Evolutionary conservation across 1,140 invertebrate species (phyloP), one percentile per base, ranked within the genome.

Genomic region (Drosophila novamexicana): DNA sequence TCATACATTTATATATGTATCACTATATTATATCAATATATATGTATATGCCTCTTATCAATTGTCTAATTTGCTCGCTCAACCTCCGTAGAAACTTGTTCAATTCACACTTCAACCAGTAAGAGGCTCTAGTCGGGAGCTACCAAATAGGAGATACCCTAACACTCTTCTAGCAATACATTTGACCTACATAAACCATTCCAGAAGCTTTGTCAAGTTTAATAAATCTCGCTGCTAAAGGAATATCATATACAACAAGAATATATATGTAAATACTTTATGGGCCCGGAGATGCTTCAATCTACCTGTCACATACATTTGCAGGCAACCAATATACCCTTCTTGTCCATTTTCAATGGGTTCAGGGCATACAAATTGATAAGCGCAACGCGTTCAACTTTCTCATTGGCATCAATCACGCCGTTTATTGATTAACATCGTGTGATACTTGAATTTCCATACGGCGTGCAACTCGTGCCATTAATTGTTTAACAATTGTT

Each of bases 41-140:
- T n/a, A 29, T 36, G 1, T 36, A 1, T 14, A n/a, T 47, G 34
- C 8, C 52, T 36, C 42, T 44, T 50, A 72, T 72, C 68, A 82
- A 83, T 75, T 75, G 65, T 79, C 81, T 84, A 83, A 79, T 79
- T 79, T 53, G 49, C 37, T 66, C 49, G 74, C 81, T 76, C 81
- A 83, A 83, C 59, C 72, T 29, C 57, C 58, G 68, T 49, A 22
- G 61, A 74, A 62, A 76, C 75, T 68, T 45, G 74, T 84, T 72
- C 66, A 79, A 84, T 83, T 83, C 54, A 84, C 80, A 83, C 80
- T 53, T 76, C 22, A 29, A 29, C 4, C 22, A 29, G 4, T 0
- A 22, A 22, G 22, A 4, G 22, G 22, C 22, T 4, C 22, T 22
- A 29, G 22, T 29, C 22, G 0, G 22, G 4, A 29, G 22, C 4